phyloP scores from a whole-genome alignment of 2,888 invertebrate species.

The Euclidia mi region DNA sequence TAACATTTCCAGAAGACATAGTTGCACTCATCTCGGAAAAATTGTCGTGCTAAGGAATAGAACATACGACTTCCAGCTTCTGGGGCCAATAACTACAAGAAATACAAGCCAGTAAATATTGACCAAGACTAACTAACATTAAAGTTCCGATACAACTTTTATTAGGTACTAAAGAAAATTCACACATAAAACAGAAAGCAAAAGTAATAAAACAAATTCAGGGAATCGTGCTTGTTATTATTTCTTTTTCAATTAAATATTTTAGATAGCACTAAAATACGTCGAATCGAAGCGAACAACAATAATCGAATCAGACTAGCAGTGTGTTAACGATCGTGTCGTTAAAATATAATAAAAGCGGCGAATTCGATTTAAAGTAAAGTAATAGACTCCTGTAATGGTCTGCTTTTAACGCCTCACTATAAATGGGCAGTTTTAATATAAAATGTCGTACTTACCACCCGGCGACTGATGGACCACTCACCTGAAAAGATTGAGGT shows the following conservation, averaged over 20 bases:
- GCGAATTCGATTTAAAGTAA: slow-evolving; percentile 49
- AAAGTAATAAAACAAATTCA: too few species aligned
- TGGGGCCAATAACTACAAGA: too few species aligned
- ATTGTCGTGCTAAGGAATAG: too few species aligned
- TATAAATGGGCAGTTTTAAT: slow-evolving; percentile 32
- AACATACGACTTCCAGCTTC: too few species aligned
- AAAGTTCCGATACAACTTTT: too few species aligned
- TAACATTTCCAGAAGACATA: too few species aligned
- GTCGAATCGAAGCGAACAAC: background rate
- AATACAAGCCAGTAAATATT: too few species aligned
- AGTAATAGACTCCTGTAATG: slow-evolving; percentile 51
- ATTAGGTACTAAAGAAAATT: background rate
- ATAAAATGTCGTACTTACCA: slow-evolving; percentile 56
- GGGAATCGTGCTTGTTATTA: too few species aligned
- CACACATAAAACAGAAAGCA: too few species aligned
- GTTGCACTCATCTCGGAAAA: too few species aligned
- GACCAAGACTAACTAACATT: too few species aligned
- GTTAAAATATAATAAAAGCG: slow-evolving; percentile 52
- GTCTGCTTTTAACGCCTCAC: slow-evolving; percentile 40
- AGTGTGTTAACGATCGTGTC: slow-evolving; percentile 31
- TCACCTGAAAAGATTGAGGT: slow-evolving; percentile 57
- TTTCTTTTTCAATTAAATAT: background rate
- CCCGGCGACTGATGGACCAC: slow-evolving; percentile 36
- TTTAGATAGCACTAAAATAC: slow-evolving; percentile 10
- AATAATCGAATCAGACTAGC: slow-evolving; percentile 18